Evolutionary conservation across 2,797 vertebrate genomes (phyloP), one percentile per base, ranked within the genome.

Genomic region (Odontamblyopus rebecca): DNA sequence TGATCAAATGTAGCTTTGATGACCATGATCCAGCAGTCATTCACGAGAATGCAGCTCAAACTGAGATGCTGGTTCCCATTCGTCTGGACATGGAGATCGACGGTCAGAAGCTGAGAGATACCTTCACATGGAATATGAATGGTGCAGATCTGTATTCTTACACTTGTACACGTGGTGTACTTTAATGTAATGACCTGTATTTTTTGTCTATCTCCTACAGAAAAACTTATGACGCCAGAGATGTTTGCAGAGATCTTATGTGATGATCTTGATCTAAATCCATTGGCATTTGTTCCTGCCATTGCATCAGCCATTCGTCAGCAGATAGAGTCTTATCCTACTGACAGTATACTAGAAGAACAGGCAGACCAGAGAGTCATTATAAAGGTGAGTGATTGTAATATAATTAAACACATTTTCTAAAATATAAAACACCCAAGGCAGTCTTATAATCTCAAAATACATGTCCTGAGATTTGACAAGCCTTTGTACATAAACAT

Each of bases 51-150:
- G 97, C 97, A 3, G 96, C 96, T 50, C 97, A 99, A 91, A 90
- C 95, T 0, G 97, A 99, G 82, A 96, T 99, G n/a, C 94, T 99
- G 85, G 97, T 99, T 64, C 97, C 97, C 1, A 98, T 99, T 86
- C 95, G 97, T 5, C 88, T 99, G 62, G 97, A 99, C 91, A 99
- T 99, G 97, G 97, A 99, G 90, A 99, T 99, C 0, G 97, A 99
- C 27, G 97, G 97, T 11, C 97, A 99, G 93, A 99, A 99, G 78
- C 94, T 99, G 32, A 88, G 97, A 77, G 97, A 99, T 0, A 97
- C 97, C 0, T 99, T 99, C 88, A 99, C 97, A 4, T 99, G 97
- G 97, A 99, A 99, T 70, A 99, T 99, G 97, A 98, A 99, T 27
- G 97, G 97, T 98, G 84, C 16, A 12, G 4, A 0, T 23, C 53